Evolutionary conservation across 2,113 vertebrate species (phyloP).

Genomic region (Lasiurus cinereus): DNA sequence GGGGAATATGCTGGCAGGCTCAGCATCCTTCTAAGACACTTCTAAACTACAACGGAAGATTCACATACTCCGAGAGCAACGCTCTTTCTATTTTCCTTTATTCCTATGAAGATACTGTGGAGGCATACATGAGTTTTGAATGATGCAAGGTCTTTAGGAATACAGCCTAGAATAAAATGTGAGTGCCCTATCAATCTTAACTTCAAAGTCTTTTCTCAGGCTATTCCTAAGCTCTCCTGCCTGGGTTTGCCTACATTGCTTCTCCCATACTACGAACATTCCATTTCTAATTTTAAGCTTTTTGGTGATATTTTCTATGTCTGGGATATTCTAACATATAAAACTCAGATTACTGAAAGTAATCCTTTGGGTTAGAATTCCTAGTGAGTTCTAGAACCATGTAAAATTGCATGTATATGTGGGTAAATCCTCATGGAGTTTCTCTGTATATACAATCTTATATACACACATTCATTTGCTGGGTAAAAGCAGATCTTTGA

Average conservation of each 20-base stretch:
- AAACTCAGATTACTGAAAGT: neutral
- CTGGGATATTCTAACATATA: conserved; percentile 42
- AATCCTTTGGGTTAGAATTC: conserved; percentile 36
- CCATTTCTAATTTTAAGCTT: conserved; percentile 57
- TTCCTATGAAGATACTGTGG: neutral
- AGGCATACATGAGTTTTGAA: neutral
- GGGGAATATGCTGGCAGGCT: neutral
- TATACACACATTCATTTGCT: neutral
- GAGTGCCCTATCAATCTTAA: neutral
- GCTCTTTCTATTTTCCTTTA: conserved; percentile 11
- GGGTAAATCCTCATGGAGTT: neutral
- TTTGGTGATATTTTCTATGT: neutral
- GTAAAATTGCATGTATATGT: neutral
- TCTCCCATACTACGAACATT: neutral
- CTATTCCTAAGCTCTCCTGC: neutral
- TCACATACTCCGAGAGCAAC: neutral
- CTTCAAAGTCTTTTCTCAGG: conserved; percentile 52
- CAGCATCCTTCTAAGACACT: neutral
- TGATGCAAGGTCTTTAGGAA: conserved; percentile 24
- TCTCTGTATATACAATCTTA: neutral
- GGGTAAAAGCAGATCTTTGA: conserved; percentile 23
- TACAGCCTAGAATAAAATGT: conserved; percentile 33
- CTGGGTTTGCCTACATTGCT: neutral
- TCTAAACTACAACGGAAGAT: neutral
- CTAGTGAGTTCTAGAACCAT: neutral